Base-by-base conservation (phyloP, 1,140 invertebrate genomes). In the Asobara japonica region DNA sequence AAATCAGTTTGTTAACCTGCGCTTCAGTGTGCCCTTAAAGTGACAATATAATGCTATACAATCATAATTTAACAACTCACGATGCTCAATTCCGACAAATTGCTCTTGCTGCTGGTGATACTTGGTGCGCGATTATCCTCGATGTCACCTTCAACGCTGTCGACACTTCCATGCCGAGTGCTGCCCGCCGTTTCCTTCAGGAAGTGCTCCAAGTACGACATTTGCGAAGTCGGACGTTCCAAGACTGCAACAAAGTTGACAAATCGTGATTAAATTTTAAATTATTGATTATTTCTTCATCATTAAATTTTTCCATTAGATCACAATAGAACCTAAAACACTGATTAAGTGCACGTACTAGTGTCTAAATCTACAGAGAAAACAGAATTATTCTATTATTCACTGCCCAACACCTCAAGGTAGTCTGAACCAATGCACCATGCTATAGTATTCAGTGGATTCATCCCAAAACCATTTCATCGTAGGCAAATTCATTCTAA, bases 121-220 rank as follows among this genome's bases (percentile, higher is more conserved):
- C 94, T 94, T 8, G 92, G 91, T 1, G 92, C 92, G 67, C 91
- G 84, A 79, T 93, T 94, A 77, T 94, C 93, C 83, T 94, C 93
- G 65, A 94, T 91, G 79, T 94, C 93, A 71, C 91, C 93, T 76
- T 94, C 93, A 77, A 93, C 92, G 76, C 92, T 93, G 80, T 92
- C 92, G 30, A 92, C 88, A 38, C 91, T 92, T 71, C 90, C 91
- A 64, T 89, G 89, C 79, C 89, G 89, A 29, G 83, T 80, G 78
- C 82, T 86, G 22, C 83, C 84, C 31, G 87, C 84, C 48, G 91
- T 90, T 84, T 96, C 94, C 84, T 96, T 96, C 75, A 96, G 86
- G 83, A 97, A 96, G 79, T 96, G 94, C 82, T 96, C 94, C 77
- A 95, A 86, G 86, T 96, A 95, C 71, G 94, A 96, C 91, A 96